Percentiles rank a stretch among this genome's conserved stretches.
Evolutionary conservation across 2,797 vertebrate genomes (phyloP).

Genomic region (Artibeus jamaicensis): DNA sequence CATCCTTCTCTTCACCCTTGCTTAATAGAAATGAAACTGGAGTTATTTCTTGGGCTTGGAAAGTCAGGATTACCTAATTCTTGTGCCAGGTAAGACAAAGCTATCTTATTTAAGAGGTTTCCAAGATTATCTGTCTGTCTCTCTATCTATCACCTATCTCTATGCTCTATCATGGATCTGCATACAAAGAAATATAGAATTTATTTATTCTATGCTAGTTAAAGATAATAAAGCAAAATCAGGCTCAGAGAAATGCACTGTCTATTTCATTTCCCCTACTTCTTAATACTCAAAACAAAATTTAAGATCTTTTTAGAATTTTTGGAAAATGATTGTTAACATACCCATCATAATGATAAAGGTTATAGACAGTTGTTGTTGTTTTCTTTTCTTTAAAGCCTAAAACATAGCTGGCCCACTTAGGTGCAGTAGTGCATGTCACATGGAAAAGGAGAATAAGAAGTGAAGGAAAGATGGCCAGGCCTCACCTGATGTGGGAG

Average conservation of each 20-base stretch:
- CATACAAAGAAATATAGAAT: not conserved
- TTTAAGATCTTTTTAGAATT: not conserved
- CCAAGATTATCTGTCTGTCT: not conserved
- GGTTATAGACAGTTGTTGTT: not conserved
- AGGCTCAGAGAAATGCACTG: not conserved
- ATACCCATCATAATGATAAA: not conserved
- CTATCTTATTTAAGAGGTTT: not conserved
- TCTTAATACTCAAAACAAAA: not conserved
- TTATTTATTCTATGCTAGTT: not conserved
- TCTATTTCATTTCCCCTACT: not conserved
- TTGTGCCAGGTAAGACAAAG: not conserved
- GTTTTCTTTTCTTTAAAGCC: not conserved
- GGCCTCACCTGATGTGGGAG: not conserved
- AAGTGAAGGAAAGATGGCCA: not conserved
- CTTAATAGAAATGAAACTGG: not conserved
- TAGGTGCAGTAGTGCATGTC: not conserved
- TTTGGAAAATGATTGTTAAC: not conserved
- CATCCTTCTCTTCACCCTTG: not conserved
- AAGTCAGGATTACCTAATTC: not conserved
- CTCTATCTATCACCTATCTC: not conserved
- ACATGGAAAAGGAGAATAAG: not conserved
- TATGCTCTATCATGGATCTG: not conserved
- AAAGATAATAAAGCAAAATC: not conserved
- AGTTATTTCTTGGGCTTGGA: not conserved
- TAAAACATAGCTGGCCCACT: not conserved